phyloP scores from a whole-genome alignment of 2,113 vertebrate genomes.

The Oncorhynchus nerka region DNA sequence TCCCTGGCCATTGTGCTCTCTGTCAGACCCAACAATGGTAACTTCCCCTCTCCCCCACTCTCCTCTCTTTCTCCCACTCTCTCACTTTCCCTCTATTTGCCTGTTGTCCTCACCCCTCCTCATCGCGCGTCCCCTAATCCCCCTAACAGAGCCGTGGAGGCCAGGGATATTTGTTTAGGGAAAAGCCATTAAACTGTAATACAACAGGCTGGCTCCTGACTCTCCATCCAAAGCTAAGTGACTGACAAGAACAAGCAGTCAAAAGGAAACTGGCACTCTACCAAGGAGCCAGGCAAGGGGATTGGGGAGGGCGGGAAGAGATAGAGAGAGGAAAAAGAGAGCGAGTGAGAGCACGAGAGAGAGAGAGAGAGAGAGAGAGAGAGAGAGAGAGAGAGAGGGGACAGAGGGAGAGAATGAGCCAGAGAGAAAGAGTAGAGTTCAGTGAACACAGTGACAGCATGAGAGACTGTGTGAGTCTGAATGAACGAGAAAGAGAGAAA shows the following conservation, averaged over 20 bases:
- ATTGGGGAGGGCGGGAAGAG: too few relatives aligned
- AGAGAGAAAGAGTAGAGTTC: neutral
- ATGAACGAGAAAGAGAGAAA: constrained; percentile 27
- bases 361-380: too few relatives aligned
- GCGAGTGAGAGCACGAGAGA: too few relatives aligned
- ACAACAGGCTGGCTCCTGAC: constrained; percentile 22
- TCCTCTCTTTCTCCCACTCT: constrained; percentile 11
- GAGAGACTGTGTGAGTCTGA: neutral
- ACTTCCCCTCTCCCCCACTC: neutral
- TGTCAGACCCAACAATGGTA: neutral
- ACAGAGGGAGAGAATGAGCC: neutral
- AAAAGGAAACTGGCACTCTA: constrained; percentile 18
- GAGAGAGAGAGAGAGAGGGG: too few relatives aligned
- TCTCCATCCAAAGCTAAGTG: constrained; percentile 20
- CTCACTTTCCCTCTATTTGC: constrained; percentile 1
- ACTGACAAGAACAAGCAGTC: constrained; percentile 27
- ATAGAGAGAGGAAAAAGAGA: too few relatives aligned
- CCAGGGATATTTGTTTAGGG: constrained; percentile 43
- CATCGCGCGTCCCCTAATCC: constrained; percentile 10
- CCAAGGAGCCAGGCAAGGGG: neutral
- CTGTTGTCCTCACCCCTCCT: neutral
- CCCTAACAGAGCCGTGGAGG: constrained; percentile 30
- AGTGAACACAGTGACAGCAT: constrained; percentile 7
- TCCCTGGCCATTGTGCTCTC: constrained; percentile 11
- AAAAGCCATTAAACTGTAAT: constrained; percentile 44